These are phyloP conservation scores for Drosophila guanche DNA, from an alignment of 1,140 invertebrate genomes.

Conservation along the genomic window DNA sequence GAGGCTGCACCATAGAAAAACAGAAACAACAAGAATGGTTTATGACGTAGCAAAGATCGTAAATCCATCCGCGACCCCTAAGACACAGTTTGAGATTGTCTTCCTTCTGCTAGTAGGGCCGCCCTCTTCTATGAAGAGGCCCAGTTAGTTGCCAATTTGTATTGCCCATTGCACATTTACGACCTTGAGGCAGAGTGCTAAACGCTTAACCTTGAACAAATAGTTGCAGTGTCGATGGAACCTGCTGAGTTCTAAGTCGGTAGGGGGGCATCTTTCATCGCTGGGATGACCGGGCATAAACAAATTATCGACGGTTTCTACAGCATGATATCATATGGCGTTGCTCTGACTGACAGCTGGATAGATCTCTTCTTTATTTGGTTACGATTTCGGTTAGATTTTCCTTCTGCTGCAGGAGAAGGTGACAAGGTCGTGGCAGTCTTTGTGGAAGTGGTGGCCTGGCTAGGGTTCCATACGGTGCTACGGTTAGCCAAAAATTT, in stretches of 20 bases:
- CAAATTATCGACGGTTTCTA: slow-evolving; percentile 75
- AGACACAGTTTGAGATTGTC: slow-evolving; percentile 18
- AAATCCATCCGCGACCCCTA: slow-evolving; percentile 47
- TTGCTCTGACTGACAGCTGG: slow-evolving; percentile 39
- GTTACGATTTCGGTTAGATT: slow-evolving; percentile 22
- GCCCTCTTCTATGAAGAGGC: slow-evolving; percentile 5
- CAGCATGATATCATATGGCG: slow-evolving; percentile 62
- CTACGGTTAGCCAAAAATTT: slow-evolving; percentile 62
- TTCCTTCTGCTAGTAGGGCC: slow-evolving; percentile 2
- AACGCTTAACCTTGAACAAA: slow-evolving; percentile 50
- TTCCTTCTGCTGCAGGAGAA: slow-evolving; percentile 31
- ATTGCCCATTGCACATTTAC: slow-evolving; percentile 51
- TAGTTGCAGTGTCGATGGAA: slow-evolving; percentile 2
- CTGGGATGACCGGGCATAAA: slow-evolving; percentile 64
- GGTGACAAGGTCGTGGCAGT: slow-evolving; percentile 61
- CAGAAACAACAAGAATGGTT: slow-evolving; percentile 24
- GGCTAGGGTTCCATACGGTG: slow-evolving; percentile 21
- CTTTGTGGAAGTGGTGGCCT: slow-evolving; percentile 3
- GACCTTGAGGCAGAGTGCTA: slow-evolving; percentile 54
- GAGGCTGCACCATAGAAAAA: no score
- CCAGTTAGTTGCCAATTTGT: slow-evolving; percentile 72
- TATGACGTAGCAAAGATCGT: slow-evolving; percentile 62
- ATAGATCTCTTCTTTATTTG: slow-evolving; percentile 1
- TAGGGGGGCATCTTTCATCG: slow-evolving; percentile 15
- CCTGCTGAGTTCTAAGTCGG: slow-evolving; percentile 14